Evolutionary conservation across 2,888 invertebrate genomes (phyloP).

Genomic region (Lochmaea capreae): DNA sequence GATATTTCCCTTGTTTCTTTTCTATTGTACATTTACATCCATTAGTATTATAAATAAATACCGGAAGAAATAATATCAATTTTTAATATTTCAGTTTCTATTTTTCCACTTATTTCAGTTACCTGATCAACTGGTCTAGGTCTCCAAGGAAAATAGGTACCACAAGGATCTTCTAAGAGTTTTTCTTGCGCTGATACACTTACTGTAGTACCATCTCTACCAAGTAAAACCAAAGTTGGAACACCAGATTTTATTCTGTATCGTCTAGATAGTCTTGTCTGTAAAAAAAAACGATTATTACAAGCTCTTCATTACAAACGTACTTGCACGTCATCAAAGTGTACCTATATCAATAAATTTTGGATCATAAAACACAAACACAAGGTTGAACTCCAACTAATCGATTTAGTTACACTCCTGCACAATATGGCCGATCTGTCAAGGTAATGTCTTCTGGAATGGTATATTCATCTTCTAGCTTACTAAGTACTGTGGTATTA

Average conservation of each 20-base stretch:
- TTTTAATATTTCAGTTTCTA: neutral
- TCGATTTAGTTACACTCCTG: too few relatives aligned
- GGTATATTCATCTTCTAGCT: too few relatives aligned
- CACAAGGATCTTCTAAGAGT: constrained; percentile 77
- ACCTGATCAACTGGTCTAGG: constrained; percentile 75
- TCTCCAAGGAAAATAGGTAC: constrained; percentile 81
- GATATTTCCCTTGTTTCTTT: too few relatives aligned
- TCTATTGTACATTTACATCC: neutral
- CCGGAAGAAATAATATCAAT: neutral
- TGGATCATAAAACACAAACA: too few relatives aligned
- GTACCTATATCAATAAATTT: too few relatives aligned
- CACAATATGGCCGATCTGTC: too few relatives aligned
- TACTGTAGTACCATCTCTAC: constrained; percentile 76
- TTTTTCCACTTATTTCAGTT: constrained; percentile 6
- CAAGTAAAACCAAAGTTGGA: constrained; percentile 79
- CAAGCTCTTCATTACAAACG: too few relatives aligned
- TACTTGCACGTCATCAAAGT: too few relatives aligned
- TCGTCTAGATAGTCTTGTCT: constrained; percentile 81
- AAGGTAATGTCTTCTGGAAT: too few relatives aligned
- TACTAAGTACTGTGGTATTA: too few relatives aligned
- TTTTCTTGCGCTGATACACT: constrained; percentile 70
- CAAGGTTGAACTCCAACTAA: too few relatives aligned
- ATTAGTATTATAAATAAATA: neutral
- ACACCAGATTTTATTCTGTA: constrained; percentile 82
- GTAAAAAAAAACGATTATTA: constrained; percentile 56